Evolutionary conservation across 2,888 invertebrate genomes (phyloP).

Genomic region (Salpingus planirostris): DNA sequence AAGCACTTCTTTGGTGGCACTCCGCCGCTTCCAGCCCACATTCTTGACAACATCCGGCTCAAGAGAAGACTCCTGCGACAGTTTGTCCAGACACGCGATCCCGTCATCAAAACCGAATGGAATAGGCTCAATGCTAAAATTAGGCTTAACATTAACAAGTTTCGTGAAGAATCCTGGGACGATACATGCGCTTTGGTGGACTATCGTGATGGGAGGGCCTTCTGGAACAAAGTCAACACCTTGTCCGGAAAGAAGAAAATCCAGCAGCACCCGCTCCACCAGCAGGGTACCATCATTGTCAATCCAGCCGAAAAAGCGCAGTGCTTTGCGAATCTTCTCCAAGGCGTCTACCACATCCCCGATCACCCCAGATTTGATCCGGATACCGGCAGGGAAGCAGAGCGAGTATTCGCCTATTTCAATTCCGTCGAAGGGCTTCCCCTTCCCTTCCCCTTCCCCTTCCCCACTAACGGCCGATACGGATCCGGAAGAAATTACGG

Average conservation of each 20-base stretch:
- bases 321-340: background rate
- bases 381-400: background rate
- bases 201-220: background rate
- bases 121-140: background rate
- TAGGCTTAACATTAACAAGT: background rate
- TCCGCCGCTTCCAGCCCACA: background rate
- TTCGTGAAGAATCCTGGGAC: background rate
- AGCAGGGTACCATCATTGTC: background rate
- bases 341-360: background rate
- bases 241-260: background rate
- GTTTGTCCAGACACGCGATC: background rate
- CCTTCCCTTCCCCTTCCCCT: background rate
- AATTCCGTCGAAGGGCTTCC: too few species aligned
- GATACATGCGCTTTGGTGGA: background rate
- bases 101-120: background rate
- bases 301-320: background rate
- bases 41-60: background rate
- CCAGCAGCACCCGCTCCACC: background rate
- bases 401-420: too few species aligned
- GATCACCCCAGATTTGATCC: background rate
- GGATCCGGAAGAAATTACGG: background rate
- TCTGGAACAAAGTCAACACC: background rate
- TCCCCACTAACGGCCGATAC: background rate
- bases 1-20: background rate
- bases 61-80: background rate